Percentiles rank a stretch among this genome's conserved stretches.
Evolutionary conservation across 2,797 vertebrate genomes (phyloP).

Genomic region (Neostethus bicornis): DNA sequence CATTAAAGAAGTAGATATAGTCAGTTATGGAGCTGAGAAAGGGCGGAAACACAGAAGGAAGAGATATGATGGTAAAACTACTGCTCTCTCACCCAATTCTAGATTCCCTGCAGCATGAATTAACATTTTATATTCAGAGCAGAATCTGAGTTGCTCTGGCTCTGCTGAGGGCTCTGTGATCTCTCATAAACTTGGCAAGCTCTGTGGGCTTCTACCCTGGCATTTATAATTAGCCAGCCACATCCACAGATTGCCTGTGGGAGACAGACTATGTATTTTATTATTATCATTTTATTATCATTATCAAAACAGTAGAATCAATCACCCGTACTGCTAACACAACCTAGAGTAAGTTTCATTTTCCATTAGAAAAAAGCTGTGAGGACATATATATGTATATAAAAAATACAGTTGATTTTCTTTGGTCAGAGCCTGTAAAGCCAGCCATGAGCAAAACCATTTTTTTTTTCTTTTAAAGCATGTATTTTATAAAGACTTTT

Average conservation of each 20-base stretch:
- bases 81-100: conserved; percentile 69
- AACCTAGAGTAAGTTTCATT: neutral
- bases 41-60: conserved; percentile 30
- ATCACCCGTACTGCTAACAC: conserved; percentile 14
- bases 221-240: conserved; percentile 70
- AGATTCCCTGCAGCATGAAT: conserved; percentile 76
- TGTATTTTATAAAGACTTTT: neutral
- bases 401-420: neutral
- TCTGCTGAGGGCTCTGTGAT: conserved; percentile 71
- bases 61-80: conserved; percentile 49
- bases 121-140: conserved; percentile 81
- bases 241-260: conserved; percentile 52
- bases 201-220: conserved; percentile 57
- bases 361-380: neutral
- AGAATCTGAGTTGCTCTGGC: conserved; percentile 69
- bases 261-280: conserved; percentile 43
- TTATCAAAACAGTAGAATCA: conserved; percentile 33
- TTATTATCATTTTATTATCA: conserved; percentile 41
- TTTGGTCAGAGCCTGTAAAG: conserved; percentile 6
- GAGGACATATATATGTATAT: conserved; percentile 8
- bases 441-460: neutral
- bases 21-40: conserved; percentile 39
- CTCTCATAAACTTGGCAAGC: conserved; percentile 75
- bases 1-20: conserved; percentile 41
- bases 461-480: neutral